Conservation (phyloP, 2,888 invertebrate species). For the Orthosia gothica region DNA sequence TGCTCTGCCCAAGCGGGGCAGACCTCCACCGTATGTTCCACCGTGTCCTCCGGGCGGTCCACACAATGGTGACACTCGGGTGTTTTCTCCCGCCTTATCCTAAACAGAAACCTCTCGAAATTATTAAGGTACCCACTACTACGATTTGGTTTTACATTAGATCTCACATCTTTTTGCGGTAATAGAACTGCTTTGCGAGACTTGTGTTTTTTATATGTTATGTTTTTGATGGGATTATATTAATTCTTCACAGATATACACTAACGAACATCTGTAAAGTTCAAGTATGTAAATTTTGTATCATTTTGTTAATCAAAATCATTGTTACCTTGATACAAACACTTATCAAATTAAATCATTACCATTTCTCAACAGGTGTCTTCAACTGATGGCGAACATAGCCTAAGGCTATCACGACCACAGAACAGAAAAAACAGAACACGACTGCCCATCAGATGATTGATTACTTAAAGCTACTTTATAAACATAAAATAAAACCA, state of each 20-base stretch:
- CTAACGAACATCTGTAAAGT: not conserved
- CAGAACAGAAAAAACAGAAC: not conserved
- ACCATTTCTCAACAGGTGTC: conserved; percentile 1
- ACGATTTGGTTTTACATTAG: no score
- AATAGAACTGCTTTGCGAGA: no score
- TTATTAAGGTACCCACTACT: no score
- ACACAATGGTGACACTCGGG: no score
- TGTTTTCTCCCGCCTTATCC: no score
- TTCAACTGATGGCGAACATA: not conserved
- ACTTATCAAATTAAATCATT: not conserved
- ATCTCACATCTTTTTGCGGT: no score
- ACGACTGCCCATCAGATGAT: conserved; percentile 19
- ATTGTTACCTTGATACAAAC: conserved; percentile 11
- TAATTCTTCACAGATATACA: not conserved
- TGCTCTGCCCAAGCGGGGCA: no score
- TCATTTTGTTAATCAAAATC: not conserved
- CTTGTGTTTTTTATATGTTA: no score
- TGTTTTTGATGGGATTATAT: no score
- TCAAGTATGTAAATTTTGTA: not conserved
- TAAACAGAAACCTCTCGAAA: no score
- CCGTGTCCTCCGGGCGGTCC: no score
- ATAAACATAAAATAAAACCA: conserved; percentile 10
- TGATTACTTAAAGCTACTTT: conserved; percentile 14
- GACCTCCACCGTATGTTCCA: no score
- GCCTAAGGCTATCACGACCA: conserved; percentile 34